Evolutionary conservation across 2,797 vertebrate species (phyloP).

Genomic region (Enteromius anoplus): DNA sequence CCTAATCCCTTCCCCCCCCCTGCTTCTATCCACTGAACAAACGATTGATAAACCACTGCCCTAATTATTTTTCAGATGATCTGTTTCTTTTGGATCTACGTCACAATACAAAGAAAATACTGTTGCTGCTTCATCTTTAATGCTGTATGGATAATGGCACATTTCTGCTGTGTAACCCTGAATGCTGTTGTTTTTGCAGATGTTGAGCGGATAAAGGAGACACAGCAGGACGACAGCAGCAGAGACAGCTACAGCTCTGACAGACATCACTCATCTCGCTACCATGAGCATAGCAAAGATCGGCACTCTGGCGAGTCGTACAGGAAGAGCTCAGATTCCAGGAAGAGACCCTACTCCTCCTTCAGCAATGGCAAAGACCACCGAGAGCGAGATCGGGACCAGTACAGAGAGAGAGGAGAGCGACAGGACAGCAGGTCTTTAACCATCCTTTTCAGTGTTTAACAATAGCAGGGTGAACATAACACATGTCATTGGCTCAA

Average conservation of each 20-base stretch:
- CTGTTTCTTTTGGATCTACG: neutral
- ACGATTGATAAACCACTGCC: neutral
- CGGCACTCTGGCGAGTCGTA: conserved; percentile 84
- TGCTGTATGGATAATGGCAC: too few relatives aligned
- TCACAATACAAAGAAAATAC: neutral
- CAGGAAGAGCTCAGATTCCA: conserved; percentile 82
- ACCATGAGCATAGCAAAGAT: conserved; percentile 88
- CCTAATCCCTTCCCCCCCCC: too few relatives aligned
- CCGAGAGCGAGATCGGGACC: conserved; percentile 80
- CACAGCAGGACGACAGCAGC: conserved; percentile 96
- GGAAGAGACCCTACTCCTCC: conserved; percentile 91
- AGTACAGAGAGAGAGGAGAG: conserved; percentile 81
- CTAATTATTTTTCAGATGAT: neutral
- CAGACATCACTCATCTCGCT: conserved; percentile 83
- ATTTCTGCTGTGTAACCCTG: neutral
- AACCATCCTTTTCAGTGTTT: conserved; percentile 54
- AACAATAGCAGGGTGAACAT: neutral
- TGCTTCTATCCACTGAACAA: neutral
- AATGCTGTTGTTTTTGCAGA: conserved; percentile 71
- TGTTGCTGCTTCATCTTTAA: neutral
- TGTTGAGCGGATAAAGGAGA: conserved; percentile 89
- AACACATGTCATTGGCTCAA: neutral
- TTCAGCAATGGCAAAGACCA: conserved; percentile 99
- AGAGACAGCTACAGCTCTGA: conserved; percentile 96
- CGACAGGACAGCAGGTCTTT: conserved; percentile 67